Base-by-base conservation (phyloP, 2,797 vertebrate species). In the Lophius americanus region DNA sequence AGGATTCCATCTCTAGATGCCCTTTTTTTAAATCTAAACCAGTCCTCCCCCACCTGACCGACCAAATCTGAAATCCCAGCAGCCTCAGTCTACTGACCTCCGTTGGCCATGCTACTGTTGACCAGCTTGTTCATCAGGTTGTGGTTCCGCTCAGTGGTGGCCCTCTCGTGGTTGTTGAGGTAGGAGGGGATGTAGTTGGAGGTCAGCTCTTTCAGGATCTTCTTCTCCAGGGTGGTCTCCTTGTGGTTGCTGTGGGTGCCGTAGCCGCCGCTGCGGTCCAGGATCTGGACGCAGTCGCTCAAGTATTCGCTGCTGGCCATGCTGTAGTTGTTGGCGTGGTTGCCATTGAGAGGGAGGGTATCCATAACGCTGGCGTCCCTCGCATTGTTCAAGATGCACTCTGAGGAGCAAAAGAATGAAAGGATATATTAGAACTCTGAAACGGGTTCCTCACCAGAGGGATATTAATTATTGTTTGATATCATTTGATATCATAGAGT, bases 351-450 rank as follows among this genome's bases (percentile, higher is more conserved):
- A 90, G 97, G 98, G 92, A 99, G 96, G 65, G 98, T 99, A 93
- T 99, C 98, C 98, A 98, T 99, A 91, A 98, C 96, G 90, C 96
- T 98, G 95, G 98, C 96, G 94, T 99, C 98, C 92, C 97, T 97
- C 85, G 97, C 95, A 92, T 98, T 99, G 96, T 99, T 99, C 94
- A 99, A 94, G 93, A 99, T 96, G 92, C 96, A 96, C 95, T 99
- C 98, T 99, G 95, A 60, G 82, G 51, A 64, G 54, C 11, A 82
- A 76, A 82, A 32, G n/a, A 72, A 13, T 1, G 64, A 67, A 60
- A 33, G 9, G 50, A 64, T 55, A 66, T 60, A 81, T 79, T 81
- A 58, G 44, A 51, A 73, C 65, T 74, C 46, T 70, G 54, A 68
- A 85, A 81, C 58, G 68, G 14, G 64, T 51, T 79, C 73, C 50